phyloP scores from a whole-genome alignment of 2,888 invertebrate genomes.

The Acronicta psi region DNA sequence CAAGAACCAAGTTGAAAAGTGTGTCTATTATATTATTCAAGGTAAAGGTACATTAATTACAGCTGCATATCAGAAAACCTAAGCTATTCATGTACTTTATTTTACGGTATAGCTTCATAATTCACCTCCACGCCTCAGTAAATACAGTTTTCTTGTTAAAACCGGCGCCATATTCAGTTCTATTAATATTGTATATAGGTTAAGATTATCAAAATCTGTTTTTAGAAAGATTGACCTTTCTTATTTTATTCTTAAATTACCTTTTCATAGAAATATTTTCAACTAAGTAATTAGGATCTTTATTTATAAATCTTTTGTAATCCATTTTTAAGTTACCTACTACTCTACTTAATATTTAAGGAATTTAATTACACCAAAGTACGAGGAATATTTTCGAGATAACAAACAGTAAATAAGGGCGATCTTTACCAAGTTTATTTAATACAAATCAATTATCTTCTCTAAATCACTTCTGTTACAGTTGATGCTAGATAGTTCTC shows the following conservation, averaged over 20 bases:
- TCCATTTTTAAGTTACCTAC: too few relatives aligned
- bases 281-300: background rate
- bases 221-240: constrained; percentile 1
- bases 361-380: too few relatives aligned
- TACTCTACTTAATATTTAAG: too few relatives aligned
- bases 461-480: constrained; percentile 7
- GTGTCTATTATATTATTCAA: background rate
- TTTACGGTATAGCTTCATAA: constrained; percentile 3
- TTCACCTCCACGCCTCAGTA: constrained; percentile 2
- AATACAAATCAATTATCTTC: background rate
- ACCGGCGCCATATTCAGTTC: background rate
- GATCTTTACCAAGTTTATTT: too few relatives aligned
- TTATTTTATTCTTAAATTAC: background rate
- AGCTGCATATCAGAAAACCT: background rate
- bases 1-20: background rate
- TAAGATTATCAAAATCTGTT: background rate
- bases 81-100: constrained; percentile 9
- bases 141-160: constrained; percentile 1
- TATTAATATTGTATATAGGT: background rate
- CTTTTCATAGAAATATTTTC: background rate
- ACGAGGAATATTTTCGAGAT: too few relatives aligned
- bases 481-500: constrained; percentile 5
- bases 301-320: background rate
- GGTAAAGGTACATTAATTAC: background rate
- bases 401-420: too few relatives aligned